Percentiles rank a stretch among this genome's conserved stretches.
Evolutionary conservation across 1,140 invertebrate genomes (phyloP).

Genomic region (Acyrthosiphon pisum): DNA sequence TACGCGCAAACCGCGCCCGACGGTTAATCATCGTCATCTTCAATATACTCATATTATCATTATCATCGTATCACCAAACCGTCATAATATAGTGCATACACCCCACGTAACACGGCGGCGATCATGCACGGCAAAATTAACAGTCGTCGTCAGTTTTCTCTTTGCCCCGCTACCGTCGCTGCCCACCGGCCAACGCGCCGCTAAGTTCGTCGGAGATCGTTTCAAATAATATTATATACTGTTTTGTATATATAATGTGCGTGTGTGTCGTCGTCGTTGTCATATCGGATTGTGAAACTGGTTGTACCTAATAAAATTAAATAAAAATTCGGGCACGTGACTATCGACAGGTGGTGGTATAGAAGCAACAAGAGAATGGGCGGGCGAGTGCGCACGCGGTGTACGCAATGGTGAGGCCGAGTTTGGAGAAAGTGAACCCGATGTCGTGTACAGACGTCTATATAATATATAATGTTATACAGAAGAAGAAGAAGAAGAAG

Average conservation of each 20-base stretch:
- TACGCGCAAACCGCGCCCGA: neutral
- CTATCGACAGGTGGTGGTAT: constrained; percentile 36
- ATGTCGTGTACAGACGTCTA: neutral
- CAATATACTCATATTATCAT: neutral
- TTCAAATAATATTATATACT: constrained; percentile 1
- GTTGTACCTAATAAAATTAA: constrained; percentile 12
- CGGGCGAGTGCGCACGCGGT: neutral
- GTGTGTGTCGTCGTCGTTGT: neutral
- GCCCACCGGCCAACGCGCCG: neutral
- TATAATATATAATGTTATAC: neutral
- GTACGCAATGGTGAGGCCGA: constrained; percentile 36
- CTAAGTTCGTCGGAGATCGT: neutral
- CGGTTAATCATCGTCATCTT: neutral
- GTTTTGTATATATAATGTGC: neutral
- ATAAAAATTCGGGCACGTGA: constrained; percentile 38
- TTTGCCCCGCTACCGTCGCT: neutral
- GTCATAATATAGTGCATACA: neutral
- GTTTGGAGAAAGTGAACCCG: constrained; percentile 55
- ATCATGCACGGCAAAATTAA: neutral
- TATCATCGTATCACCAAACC: neutral
- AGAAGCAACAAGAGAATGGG: neutral
- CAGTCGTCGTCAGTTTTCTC: neutral
- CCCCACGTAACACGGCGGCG: neutral
- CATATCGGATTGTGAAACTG: constrained; percentile 39
- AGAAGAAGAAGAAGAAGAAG: constrained; percentile 39